Conservation (phyloP, 2,888 invertebrate genomes). For the Amiota minor region DNA sequence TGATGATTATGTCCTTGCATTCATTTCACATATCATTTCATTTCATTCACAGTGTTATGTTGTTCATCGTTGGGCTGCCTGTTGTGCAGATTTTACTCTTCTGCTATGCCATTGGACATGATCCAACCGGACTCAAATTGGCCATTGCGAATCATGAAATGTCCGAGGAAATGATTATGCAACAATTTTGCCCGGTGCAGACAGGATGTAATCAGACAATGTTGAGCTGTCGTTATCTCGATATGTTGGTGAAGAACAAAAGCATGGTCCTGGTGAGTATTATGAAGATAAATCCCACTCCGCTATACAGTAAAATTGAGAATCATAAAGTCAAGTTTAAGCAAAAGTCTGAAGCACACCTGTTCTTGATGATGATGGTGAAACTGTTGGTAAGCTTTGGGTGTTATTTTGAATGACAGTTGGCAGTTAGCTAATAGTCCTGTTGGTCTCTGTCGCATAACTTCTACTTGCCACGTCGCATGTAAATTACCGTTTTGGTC, state of each 20-base stretch:
- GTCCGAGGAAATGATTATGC: conserved; percentile 73
- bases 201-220: conserved; percentile 78
- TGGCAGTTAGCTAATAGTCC: too few relatives aligned
- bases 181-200: conserved; percentile 74
- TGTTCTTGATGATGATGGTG: background rate
- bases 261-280: conserved; percentile 80
- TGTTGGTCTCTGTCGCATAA: background rate
- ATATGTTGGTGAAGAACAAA: conserved; percentile 80
- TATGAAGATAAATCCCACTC: background rate
- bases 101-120: conserved; percentile 91
- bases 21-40: conserved; percentile 3
- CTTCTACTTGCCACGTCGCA: conserved; percentile 22
- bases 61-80: conserved; percentile 89
- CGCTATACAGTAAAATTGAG: too few relatives aligned
- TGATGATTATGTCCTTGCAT: background rate
- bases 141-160: conserved; percentile 89
- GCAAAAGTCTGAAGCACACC: background rate
- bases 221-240: conserved; percentile 86
- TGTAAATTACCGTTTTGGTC: conserved; percentile 56
- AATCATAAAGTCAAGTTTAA: too few relatives aligned
- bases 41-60: conserved; percentile 78
- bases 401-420: background rate
- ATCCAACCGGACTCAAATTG: conserved; percentile 83
- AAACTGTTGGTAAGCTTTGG: background rate
- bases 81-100: conserved; percentile 90